A percentile compares a stretch with the other conserved stretches of the same genome.
These are phyloP conservation scores for Anthonomus grandis DNA, from an alignment of 1,140 invertebrate species.

Conservation along the genomic window DNA sequence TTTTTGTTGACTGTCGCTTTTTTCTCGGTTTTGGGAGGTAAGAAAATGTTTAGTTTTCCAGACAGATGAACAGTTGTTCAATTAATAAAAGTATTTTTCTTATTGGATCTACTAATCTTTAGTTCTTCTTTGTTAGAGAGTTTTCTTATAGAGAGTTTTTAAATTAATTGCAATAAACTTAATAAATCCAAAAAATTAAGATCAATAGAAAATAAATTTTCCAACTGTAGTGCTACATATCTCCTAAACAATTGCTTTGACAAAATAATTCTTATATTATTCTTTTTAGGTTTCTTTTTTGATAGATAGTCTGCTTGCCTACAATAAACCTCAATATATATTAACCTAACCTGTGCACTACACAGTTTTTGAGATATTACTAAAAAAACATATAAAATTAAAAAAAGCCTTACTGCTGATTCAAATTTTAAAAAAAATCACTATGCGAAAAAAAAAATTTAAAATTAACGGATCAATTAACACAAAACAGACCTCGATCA, in stretches of 20 bases:
- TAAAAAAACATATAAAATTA: too few relatives aligned
- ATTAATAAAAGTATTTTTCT: neutral
- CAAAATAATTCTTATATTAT: too few relatives aligned
- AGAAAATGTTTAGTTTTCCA: neutral
- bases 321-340: too few relatives aligned
- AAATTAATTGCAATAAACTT: neutral
- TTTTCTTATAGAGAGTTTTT: neutral
- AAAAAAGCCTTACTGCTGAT: too few relatives aligned
- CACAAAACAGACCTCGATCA: neutral
- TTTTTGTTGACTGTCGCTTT: slow-evolving; percentile 51
- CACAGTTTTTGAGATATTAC: too few relatives aligned
- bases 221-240: neutral
- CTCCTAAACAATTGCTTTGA: too few relatives aligned
- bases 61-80: neutral
- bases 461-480: neutral
- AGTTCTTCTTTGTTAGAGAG: too few relatives aligned
- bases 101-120: neutral
- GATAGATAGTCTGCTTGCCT: too few relatives aligned
- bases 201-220: too few relatives aligned
- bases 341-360: too few relatives aligned
- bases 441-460: neutral
- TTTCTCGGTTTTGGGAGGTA: slow-evolving; percentile 50
- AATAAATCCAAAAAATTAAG: neutral
- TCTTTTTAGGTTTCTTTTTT: too few relatives aligned
- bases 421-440: neutral